These are phyloP conservation scores for Cylloceria caligata DNA, from an alignment of 2,888 invertebrate genomes.

Conservation along the genomic window DNA sequence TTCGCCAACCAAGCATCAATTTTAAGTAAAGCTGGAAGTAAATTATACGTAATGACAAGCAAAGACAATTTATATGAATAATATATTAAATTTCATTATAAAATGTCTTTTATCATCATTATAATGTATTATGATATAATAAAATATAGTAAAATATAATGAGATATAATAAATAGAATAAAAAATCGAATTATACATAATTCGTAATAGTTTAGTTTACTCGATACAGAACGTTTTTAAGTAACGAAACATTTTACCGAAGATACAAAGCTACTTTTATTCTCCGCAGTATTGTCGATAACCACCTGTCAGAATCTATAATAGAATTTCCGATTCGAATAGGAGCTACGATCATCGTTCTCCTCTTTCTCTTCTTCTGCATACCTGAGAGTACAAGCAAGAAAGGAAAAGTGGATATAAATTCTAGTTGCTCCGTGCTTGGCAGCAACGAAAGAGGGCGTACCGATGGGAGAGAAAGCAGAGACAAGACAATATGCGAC, in stretches of 20 bases:
- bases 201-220: too few relatives aligned
- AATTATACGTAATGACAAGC: too few relatives aligned
- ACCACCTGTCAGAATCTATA: constrained; percentile 72
- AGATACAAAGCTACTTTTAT: neutral
- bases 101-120: too few relatives aligned
- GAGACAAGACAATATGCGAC: constrained; percentile 43
- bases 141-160: too few relatives aligned
- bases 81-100: too few relatives aligned
- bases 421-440: constrained; percentile 9
- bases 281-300: constrained; percentile 45
- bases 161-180: too few relatives aligned
- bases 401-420: constrained; percentile 1
- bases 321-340: constrained; percentile 68
- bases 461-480: neutral
- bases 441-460: neutral
- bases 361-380: neutral
- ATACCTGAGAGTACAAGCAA: neutral
- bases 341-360: neutral
- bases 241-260: neutral
- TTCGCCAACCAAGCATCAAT: too few relatives aligned
- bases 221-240: neutral
- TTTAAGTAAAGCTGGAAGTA: too few relatives aligned
- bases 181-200: too few relatives aligned
- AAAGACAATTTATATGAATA: too few relatives aligned
- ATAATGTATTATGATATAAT: too few relatives aligned